phyloP scores from a whole-genome alignment of 1,140 invertebrate genomes.

The Drosophila tropicalis region DNA sequence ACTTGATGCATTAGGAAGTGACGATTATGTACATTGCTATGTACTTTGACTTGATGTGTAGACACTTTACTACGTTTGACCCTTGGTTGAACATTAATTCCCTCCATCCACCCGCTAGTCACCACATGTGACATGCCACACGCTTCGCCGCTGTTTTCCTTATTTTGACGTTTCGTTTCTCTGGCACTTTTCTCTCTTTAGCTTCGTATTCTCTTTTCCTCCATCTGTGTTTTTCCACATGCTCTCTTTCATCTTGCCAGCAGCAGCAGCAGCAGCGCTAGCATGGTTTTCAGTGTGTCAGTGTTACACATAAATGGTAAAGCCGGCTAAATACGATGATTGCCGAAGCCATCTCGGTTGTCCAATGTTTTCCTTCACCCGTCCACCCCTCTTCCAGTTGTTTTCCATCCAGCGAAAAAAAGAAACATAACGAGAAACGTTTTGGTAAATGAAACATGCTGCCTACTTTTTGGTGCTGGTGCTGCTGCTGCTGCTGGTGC shows the following conservation, averaged over 20 bases:
- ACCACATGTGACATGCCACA: not conserved
- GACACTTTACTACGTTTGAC: constrained; percentile 9
- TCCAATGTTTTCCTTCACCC: not conserved
- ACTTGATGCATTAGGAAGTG: not conserved
- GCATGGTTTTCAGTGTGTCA: constrained; percentile 51
- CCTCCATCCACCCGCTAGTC: not conserved
- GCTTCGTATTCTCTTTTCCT: not conserved
- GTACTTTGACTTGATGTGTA: not conserved
- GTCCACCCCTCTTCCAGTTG: not conserved
- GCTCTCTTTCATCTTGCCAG: constrained; percentile 6
- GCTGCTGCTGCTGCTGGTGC: constrained; percentile 22
- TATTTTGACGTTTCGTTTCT: not conserved
- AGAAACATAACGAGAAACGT: constrained; percentile 39
- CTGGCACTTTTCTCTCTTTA: not conserved
- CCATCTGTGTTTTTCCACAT: not conserved
- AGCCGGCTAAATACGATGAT: constrained; percentile 55
- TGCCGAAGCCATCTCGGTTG: constrained; percentile 32
- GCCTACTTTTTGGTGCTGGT: constrained; percentile 32
- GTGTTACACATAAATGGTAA: constrained; percentile 47
- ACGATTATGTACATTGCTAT: not conserved
- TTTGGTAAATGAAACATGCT: constrained; percentile 49
- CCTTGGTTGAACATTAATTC: not conserved
- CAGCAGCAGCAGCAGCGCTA: constrained; percentile 2
- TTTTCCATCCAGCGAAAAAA: not conserved
- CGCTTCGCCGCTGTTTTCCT: not conserved